Base-by-base conservation (phyloP, 2,888 invertebrate species). In the Gymnosoma rotundatum region DNA sequence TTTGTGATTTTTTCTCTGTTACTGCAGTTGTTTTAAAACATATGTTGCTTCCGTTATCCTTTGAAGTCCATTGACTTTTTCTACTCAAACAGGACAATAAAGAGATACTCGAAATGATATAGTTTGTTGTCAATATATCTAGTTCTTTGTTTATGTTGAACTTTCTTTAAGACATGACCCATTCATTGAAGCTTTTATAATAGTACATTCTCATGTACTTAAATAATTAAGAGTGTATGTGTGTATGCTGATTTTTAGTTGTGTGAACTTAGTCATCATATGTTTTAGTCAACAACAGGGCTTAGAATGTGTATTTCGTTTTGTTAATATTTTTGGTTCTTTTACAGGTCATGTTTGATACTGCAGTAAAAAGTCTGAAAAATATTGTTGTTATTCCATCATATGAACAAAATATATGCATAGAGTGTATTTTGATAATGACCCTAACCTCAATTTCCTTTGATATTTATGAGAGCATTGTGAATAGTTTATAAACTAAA, bases 41-140 rank as follows among this genome's bases (percentile, higher is more conserved):
- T 79, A 73, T 74, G 73, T 78, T 81, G 78, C 78, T 81, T 84
- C 73, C 81, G 36, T 74, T 81, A 74, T 70, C 70, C 69, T 84
- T 78, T 74, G 78, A 64, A 78, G 81, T 84, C 73, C 81, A 81
- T 84, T 84, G 84, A 84, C 84, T 78, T 84, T 84, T 73, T 18
- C 25, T 58, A 12, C 25, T 58, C 50, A 25, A 58, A 18, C 61
- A 67, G 60, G 16, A 52, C 42, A 52, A 66, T 56, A 25, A 54
- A 64, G 16, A 56, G 20, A 56, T 56, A 56, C 48, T 58, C 50
- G 16, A 45, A 20, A 60, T 56, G 45, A 48, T 70, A 25, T 54
- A 10, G 54, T 32, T 5, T 14, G 18, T 80, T 67, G 50, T 64
- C 36, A 38, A 56, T 67, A 32, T 14, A 58, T 58, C 4, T 67